Conservation (phyloP, 2,888 invertebrate genomes). For the Drosophila quinaria region DNA sequence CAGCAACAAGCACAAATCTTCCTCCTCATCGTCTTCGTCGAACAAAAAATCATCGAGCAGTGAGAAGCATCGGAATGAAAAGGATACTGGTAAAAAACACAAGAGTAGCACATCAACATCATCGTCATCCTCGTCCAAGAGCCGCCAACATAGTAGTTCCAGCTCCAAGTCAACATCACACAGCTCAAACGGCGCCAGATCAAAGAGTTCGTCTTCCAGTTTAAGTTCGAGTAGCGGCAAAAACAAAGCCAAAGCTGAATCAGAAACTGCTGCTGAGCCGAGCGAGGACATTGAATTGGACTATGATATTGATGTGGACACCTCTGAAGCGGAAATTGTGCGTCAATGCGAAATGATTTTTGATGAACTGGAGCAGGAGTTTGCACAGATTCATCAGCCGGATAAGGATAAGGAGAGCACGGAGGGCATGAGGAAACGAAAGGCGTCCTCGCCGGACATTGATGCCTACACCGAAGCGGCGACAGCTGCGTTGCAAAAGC, state of each 20-base stretch:
- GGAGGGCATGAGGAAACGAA: slow-evolving; percentile 66
- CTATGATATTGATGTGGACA: slow-evolving; percentile 61
- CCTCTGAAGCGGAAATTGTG: slow-evolving; percentile 90
- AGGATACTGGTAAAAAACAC: slow-evolving; percentile 36
- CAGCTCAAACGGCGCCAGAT: slow-evolving; percentile 43
- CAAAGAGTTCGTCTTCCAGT: slow-evolving; percentile 44
- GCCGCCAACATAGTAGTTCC: slow-evolving; percentile 46
- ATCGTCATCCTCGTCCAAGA: slow-evolving; percentile 49
- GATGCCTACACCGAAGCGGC: slow-evolving; percentile 83
- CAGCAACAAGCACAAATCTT: slow-evolving; percentile 62
- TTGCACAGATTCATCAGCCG: slow-evolving; percentile 75
- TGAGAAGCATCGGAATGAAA: slow-evolving; percentile 59
- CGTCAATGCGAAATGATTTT: slow-evolving; percentile 95
- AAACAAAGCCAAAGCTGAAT: slow-evolving; percentile 31
- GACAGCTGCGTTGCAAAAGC: slow-evolving; percentile 86
- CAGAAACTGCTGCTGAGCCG: neutral
- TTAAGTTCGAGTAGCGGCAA: slow-evolving; percentile 32
- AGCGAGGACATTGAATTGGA: slow-evolving; percentile 80
- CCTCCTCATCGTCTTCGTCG: slow-evolving; percentile 57
- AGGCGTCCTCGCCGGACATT: slow-evolving; percentile 78
- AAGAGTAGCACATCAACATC: slow-evolving; percentile 45
- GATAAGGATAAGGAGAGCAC: slow-evolving; percentile 58
- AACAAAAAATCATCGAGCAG: slow-evolving; percentile 57
- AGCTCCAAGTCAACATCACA: slow-evolving; percentile 54
- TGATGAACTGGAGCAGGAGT: slow-evolving; percentile 89